Percentiles rank a stretch among this genome's conserved stretches.
Evolutionary conservation across 2,797 vertebrate species (phyloP).

Genomic region (Scleropages formosus): DNA sequence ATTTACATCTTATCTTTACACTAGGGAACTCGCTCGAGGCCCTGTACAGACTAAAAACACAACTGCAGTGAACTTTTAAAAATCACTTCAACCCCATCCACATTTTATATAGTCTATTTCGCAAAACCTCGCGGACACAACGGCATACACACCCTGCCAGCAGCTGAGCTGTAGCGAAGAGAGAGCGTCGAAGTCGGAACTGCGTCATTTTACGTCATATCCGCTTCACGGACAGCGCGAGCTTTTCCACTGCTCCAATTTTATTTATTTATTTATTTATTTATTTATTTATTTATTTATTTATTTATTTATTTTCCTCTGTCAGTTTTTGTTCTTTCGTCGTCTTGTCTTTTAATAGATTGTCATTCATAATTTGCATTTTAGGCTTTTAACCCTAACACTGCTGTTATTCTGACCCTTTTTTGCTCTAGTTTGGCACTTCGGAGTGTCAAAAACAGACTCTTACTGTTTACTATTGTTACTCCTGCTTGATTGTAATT

Average conservation of each 20-base stretch:
- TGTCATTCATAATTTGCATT: no score
- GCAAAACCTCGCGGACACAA: conserved; percentile 23
- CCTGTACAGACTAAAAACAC: background rate
- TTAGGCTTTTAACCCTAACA: no score
- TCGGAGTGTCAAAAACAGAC: no score
- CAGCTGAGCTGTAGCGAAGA: conserved; percentile 66
- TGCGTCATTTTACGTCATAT: conserved; percentile 51
- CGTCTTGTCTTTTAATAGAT: no score
- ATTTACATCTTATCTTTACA: background rate
- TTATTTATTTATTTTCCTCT: no score
- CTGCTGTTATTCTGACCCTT: no score
- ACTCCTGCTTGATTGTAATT: no score
- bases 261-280: no score
- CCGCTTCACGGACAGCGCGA: conserved; percentile 33
- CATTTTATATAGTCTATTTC: background rate
- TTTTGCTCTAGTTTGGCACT: no score
- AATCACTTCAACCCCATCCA: background rate
- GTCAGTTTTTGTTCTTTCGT: no score
- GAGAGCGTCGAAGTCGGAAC: conserved; percentile 47
- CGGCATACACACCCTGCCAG: conserved; percentile 59
- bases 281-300: no score
- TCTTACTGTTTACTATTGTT: no score
- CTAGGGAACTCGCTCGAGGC: background rate
- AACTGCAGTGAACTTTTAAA: background rate
- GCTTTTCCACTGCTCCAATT: background rate